phyloP scores from a whole-genome alignment of 2,113 vertebrate species.

The Mastomys coucha region DNA sequence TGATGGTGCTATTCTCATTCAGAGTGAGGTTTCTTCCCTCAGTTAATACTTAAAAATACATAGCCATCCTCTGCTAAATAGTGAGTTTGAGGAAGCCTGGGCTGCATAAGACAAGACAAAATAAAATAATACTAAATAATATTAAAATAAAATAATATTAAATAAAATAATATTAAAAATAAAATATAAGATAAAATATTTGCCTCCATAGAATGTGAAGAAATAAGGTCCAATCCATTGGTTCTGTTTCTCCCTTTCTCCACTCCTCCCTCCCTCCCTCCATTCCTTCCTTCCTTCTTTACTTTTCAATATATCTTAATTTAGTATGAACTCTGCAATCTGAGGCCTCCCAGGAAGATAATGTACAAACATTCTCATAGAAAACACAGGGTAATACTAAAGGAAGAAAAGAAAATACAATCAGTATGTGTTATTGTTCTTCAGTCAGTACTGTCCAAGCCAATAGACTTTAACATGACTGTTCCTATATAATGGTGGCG shows the following conservation, averaged over 20 bases:
- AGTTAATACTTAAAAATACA: background rate
- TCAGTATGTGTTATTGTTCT: background rate
- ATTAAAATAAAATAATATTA: background rate
- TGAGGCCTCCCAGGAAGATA: background rate
- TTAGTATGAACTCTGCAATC: background rate
- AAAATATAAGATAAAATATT: background rate
- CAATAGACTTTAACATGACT: constrained; percentile 15
- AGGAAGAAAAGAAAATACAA: background rate
- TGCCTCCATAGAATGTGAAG: background rate
- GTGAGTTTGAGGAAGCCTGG: background rate
- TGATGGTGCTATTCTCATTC: background rate
- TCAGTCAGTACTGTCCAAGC: background rate
- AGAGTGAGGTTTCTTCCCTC: background rate
- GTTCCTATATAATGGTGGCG: constrained; percentile 9
- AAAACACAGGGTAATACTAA: background rate
- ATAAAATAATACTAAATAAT: background rate
- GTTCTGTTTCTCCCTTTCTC: background rate
- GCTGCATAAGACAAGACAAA: background rate
- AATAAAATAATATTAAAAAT: background rate
- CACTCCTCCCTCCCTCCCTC: background rate
- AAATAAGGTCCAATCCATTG: background rate
- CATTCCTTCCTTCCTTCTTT: background rate
- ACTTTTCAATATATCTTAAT: background rate
- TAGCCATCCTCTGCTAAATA: background rate
- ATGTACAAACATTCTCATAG: background rate